Evolutionary conservation across 2,797 vertebrate genomes (phyloP).

Genomic region (Parauchenoglanis punctatus): DNA sequence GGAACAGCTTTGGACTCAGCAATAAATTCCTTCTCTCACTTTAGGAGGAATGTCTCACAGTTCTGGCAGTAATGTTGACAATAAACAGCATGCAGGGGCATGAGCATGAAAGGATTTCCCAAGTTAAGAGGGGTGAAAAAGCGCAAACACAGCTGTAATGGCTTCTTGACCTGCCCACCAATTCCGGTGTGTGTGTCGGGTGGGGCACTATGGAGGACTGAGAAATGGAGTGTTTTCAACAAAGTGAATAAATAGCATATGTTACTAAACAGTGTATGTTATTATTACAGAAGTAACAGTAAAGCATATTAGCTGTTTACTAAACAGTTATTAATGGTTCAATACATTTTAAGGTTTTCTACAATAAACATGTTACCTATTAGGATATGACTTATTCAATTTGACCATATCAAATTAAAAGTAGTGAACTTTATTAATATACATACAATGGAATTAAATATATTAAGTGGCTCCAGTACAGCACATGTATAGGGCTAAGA

Average conservation of each 20-base stretch:
- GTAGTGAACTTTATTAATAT: neutral
- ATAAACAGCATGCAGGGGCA: conserved; percentile 45
- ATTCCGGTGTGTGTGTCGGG: neutral
- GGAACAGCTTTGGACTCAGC: conserved; percentile 25
- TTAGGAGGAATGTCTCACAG: conserved; percentile 38
- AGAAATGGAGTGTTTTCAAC: neutral
- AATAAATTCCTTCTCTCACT: conserved; percentile 18
- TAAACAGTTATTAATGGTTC: neutral
- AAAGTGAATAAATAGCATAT: neutral
- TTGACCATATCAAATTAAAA: neutral
- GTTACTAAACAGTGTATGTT: neutral
- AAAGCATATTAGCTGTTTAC: neutral
- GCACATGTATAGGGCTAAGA: neutral
- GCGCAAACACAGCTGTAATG: conserved; percentile 7
- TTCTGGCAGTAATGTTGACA: conserved; percentile 32
- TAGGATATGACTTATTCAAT: neutral
- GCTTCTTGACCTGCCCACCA: conserved; percentile 19
- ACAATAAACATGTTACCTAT: neutral
- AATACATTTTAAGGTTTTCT: neutral
- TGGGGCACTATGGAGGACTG: neutral
- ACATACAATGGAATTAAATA: neutral
- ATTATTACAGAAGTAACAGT: neutral
- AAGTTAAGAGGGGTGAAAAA: conserved; percentile 18
- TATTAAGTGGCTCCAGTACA: neutral
- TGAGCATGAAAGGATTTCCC: conserved; percentile 29